A percentile compares a stretch with the other conserved stretches of the same genome.
Evolutionary conservation across 2,888 invertebrate species (phyloP).

Genomic region (Seira musarum): DNA sequence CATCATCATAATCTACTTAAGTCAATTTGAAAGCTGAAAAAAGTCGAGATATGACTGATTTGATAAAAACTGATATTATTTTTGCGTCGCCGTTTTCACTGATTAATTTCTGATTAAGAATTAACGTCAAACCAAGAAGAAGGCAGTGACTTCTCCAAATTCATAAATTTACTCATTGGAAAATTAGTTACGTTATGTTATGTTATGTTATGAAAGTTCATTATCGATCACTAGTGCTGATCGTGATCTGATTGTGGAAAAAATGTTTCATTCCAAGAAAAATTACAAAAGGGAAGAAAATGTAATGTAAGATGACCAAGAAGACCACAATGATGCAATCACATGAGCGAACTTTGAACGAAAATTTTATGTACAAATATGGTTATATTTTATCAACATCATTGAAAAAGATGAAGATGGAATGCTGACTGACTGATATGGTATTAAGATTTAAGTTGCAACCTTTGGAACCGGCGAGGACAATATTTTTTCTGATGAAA

Average conservation of each 20-base stretch:
- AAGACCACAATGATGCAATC: slow-evolving; percentile 27
- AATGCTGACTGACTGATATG: slow-evolving; percentile 11
- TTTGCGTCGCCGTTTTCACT: slow-evolving; percentile 56
- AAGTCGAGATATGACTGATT: too few species aligned
- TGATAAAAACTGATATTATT: slow-evolving; percentile 46
- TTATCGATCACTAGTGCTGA: slow-evolving; percentile 32
- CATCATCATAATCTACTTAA: too few species aligned
- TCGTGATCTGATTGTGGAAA: slow-evolving; percentile 41
- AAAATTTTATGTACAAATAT: slow-evolving; percentile 57
- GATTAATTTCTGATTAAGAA: slow-evolving; percentile 34
- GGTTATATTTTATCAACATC: slow-evolving; percentile 40
- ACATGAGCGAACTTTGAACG: slow-evolving; percentile 19
- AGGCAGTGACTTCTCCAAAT: background rate
- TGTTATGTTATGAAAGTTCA: slow-evolving; percentile 22
- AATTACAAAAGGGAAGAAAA: background rate
- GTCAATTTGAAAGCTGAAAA: too few species aligned
- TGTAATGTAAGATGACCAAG: background rate
- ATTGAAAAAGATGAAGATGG: too few species aligned
- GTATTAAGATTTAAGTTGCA: too few species aligned
- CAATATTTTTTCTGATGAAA: too few species aligned
- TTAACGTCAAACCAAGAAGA: background rate
- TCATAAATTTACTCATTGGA: background rate
- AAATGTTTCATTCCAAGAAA: background rate
- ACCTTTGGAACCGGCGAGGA: slow-evolving; percentile 56
- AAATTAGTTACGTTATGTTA: background rate